Percentiles rank a stretch among this genome's conserved stretches.
Evolutionary conservation across 2,888 invertebrate genomes (phyloP).

Genomic region (Latrodectus hesperus): DNA sequence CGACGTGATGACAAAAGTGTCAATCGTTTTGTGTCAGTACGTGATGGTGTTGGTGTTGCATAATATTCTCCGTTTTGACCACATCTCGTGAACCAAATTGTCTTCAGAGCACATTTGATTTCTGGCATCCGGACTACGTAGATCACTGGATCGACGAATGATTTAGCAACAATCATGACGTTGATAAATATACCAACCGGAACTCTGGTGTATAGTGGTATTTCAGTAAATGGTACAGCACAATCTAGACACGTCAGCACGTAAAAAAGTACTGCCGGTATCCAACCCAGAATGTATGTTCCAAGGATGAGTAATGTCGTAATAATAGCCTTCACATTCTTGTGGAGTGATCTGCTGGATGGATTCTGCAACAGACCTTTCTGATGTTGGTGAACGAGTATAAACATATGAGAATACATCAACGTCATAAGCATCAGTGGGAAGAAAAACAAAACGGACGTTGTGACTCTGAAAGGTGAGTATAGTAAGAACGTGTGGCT

Average conservation of each 20-base stretch:
- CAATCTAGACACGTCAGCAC: conserved; percentile 79
- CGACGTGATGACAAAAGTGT: conserved; percentile 27
- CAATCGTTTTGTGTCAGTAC: conserved; percentile 39
- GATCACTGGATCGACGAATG: conserved; percentile 81
- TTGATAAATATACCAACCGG: conserved; percentile 75
- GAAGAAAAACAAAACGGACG: conserved; percentile 78
- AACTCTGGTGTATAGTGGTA: conserved; percentile 65
- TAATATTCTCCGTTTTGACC: conserved; percentile 23
- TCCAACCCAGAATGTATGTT: conserved; percentile 79
- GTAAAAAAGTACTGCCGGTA: conserved; percentile 79
- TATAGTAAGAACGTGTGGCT: conserved; percentile 74
- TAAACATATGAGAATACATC: conserved; percentile 80
- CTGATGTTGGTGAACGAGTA: conserved; percentile 79
- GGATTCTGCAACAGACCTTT: conserved; percentile 50
- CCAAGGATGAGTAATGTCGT: conserved; percentile 80
- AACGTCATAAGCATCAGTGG: conserved; percentile 79
- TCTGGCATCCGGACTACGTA: conserved; percentile 82
- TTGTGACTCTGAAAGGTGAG: conserved; percentile 77
- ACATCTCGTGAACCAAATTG: conserved; percentile 43
- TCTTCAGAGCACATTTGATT: conserved; percentile 76
- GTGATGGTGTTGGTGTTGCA: conserved; percentile 28
- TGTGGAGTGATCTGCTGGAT: conserved; percentile 72
- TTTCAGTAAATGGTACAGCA: conserved; percentile 71
- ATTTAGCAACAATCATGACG: conserved; percentile 80
- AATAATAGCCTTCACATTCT: conserved; percentile 78